Conservation (phyloP, 2,797 vertebrate species). For the Hirundo rustica region DNA sequence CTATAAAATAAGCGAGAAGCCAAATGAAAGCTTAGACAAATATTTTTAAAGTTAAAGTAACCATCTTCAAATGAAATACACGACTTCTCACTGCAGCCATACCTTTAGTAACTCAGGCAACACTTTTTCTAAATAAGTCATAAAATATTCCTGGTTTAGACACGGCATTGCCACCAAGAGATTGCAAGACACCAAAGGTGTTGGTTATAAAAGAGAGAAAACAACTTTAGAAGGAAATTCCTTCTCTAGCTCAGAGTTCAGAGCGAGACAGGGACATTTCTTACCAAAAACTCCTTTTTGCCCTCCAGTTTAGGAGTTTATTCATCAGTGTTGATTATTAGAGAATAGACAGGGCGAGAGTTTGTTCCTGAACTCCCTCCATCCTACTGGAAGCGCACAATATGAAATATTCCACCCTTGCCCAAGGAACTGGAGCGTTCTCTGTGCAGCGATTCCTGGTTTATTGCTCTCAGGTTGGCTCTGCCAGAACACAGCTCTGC, state of each 20-base stretch:
- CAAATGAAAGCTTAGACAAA: slow-evolving; percentile 28
- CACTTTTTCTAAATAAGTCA: not conserved
- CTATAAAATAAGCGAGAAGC: not conserved
- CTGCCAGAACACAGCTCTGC: not conserved
- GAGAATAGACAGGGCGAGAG: not conserved
- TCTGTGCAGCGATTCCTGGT: not conserved
- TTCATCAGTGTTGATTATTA: not conserved
- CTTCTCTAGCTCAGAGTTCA: not conserved
- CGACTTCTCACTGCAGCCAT: not conserved
- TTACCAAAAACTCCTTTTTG: not conserved
- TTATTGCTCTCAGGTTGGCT: not conserved
- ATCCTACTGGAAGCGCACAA: not conserved
- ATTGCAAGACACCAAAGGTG: not conserved
- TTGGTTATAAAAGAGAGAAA: not conserved
- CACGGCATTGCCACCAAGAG: not conserved
- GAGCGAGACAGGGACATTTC: accelerated
- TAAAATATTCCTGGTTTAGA: not conserved
- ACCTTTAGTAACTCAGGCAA: not conserved
- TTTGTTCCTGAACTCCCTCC: not conserved
- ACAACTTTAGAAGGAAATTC: not conserved
- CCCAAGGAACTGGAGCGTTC: not conserved
- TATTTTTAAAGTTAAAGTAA: slow-evolving; percentile 41
- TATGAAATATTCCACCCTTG: not conserved
- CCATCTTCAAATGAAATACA: not conserved
- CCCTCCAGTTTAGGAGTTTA: not conserved